These are phyloP conservation scores for Orycteropus afer DNA, from an alignment of 2,113 vertebrate species.

Conservation along the genomic window DNA sequence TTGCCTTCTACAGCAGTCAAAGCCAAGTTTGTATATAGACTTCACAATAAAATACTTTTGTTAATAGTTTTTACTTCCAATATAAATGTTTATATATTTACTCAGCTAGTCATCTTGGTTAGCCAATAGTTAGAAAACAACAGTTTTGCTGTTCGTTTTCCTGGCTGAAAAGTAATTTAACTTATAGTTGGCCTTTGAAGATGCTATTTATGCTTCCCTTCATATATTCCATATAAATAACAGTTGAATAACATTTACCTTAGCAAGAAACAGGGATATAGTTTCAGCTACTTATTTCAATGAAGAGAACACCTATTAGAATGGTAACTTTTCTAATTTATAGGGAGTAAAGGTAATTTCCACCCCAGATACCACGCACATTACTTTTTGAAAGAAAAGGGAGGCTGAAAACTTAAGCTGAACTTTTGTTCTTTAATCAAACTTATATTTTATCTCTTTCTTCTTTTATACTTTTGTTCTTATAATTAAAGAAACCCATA, in stretches of 20 bases:
- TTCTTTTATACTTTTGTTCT: not conserved
- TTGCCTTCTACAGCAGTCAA: conserved; percentile 70
- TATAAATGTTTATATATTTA: conserved; percentile 86
- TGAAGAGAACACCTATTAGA: not conserved
- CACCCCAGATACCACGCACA: conserved; percentile 41
- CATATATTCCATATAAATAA: not conserved
- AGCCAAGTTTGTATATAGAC: conserved; percentile 78
- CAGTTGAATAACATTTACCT: conserved; percentile 54
- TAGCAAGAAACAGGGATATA: not conserved
- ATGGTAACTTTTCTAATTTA: conserved; percentile 8
- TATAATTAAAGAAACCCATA: not conserved
- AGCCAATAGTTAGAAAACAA: conserved; percentile 80
- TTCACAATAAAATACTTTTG: conserved; percentile 86
- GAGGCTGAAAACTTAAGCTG: not conserved
- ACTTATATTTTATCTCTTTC: not conserved
- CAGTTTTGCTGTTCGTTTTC: conserved; percentile 70
- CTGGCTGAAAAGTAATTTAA: conserved; percentile 35
- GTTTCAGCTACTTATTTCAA: conserved; percentile 14
- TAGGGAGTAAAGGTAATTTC: not conserved
- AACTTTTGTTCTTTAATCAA: not conserved
- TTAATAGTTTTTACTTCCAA: conserved; percentile 84
- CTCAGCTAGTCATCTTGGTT: conserved; percentile 77
- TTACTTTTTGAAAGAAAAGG: not conserved
- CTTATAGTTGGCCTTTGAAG: conserved; percentile 45
- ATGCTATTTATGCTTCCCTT: conserved; percentile 49